phyloP scores from a whole-genome alignment of 1,140 invertebrate species.

The Gryon sp. region DNA sequence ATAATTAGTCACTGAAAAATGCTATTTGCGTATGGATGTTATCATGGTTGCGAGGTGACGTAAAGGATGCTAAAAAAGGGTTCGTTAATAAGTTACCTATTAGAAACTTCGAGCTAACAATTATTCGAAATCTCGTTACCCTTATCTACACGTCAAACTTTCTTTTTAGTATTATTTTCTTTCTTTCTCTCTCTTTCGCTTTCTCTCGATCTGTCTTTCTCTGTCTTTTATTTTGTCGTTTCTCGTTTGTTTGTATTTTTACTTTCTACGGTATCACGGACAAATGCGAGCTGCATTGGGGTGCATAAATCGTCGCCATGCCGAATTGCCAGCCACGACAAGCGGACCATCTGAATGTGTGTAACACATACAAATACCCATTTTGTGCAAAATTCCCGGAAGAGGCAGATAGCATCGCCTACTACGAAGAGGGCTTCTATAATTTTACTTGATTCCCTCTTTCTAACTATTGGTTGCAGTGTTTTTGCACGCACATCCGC shows the following conservation, averaged over 20 bases:
- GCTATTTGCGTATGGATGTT: conserved; percentile 20
- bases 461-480: conserved; percentile 60
- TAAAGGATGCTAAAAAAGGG: conserved; percentile 32
- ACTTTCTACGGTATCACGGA: conserved; percentile 44
- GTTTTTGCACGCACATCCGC: conserved; percentile 63
- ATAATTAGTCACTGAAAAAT: conserved; percentile 25
- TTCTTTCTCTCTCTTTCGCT: too few relatives aligned
- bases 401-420: conserved; percentile 63
- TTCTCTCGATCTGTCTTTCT: too few relatives aligned
- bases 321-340: conserved; percentile 57
- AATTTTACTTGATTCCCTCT: conserved; percentile 63
- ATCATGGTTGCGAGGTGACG: conserved; percentile 17
- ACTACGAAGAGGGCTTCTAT: conserved; percentile 63
- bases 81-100: conserved; percentile 41
- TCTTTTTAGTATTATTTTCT: too few relatives aligned
- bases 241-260: too few relatives aligned
- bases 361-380: conserved; percentile 27
- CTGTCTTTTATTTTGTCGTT: neutral
- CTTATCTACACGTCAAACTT: conserved; percentile 32
- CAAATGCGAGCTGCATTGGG: conserved; percentile 46
- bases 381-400: conserved; percentile 63
- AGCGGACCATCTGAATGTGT: conserved; percentile 36
- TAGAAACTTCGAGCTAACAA: conserved; percentile 33
- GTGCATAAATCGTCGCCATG: conserved; percentile 63
- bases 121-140: conserved; percentile 47